phyloP scores from a whole-genome alignment of 1,140 invertebrate genomes.

The Saxidomus purpurata region DNA sequence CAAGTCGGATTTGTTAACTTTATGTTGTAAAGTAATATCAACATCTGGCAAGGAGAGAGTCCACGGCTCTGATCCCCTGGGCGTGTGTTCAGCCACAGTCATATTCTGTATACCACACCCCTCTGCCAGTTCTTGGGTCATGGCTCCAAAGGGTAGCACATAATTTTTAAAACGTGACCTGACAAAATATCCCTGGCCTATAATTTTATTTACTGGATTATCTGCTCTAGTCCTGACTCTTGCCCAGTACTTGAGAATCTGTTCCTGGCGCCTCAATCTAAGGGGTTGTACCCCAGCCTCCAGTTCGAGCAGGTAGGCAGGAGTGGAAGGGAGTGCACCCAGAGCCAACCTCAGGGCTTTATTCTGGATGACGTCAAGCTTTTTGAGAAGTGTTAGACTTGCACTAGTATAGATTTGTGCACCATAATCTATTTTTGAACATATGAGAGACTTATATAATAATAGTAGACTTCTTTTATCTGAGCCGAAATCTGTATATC shows the following conservation, averaged over 20 bases:
- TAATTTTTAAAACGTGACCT: not conserved
- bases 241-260: too few relatives aligned
- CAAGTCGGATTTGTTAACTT: not conserved
- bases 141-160: not conserved
- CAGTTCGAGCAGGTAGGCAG: too few relatives aligned
- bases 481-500: not conserved
- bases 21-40: not conserved
- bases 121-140: not conserved
- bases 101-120: not conserved
- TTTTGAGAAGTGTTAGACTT: not conserved
- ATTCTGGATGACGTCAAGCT: not conserved
- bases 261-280: too few relatives aligned
- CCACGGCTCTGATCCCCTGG: not conserved
- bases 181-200: not conserved
- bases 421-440: too few relatives aligned
- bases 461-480: too few relatives aligned
- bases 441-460: too few relatives aligned
- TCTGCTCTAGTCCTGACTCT: too few relatives aligned
- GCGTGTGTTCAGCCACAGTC: not conserved
- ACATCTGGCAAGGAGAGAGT: not conserved
- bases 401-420: too few relatives aligned
- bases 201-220: not conserved
- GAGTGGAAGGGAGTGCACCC: too few relatives aligned
- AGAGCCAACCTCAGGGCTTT: too few relatives aligned
- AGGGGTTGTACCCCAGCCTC: too few relatives aligned